Evolutionary conservation across 1,140 invertebrate genomes (phyloP), one percentile per base, ranked within the genome.

Genomic region (Anthonomus grandis): DNA sequence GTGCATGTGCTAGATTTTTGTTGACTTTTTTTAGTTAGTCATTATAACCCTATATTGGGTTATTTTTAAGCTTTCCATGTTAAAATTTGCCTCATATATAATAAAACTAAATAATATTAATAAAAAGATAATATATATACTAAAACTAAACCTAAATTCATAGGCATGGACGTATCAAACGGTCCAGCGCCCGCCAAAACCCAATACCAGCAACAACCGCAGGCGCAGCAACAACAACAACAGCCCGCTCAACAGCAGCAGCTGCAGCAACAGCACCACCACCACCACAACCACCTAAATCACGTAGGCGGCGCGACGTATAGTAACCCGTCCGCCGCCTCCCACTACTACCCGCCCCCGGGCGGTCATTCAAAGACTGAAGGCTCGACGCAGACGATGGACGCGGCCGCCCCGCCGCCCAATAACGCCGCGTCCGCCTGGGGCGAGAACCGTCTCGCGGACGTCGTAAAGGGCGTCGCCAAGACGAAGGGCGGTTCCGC

Each of bases 401-500:
- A 51, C 18, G 39, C 36, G 4, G 9, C 49, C n/a, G 37, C 44
- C 6, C 19, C 49, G 15, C n/a, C n/a, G n/a, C n/a, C n/a, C n/a
- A n/a, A n/a, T n/a, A n/a, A n/a, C n/a, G n/a, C n/a, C n/a, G 39
- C 27, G 3, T 34, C 36, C 0, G 45, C 54, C 24, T 73, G 70
- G 71, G 70, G 71, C 19, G 70, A 73, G 60, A 84, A 80, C 70
- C 79, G 87, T 68, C 74, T 91, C 61, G 84, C 89, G 3, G 89
- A 91, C 72, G 87, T 91, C 24, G 89, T 91, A 17, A 90, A 89
- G 69, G 86, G 86, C 54, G 86, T 83, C 24, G 83, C 81, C 17
- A 86, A 85, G 66, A 65, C 75, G 22, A 82, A 64, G 55, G 23
- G 21, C 9, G 53, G 46, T 5, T 49, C 45, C 15, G 59, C 52